Evolutionary conservation across 2,797 vertebrate genomes (phyloP), one percentile per base, ranked within the genome.

Genomic region (Anabacerthia variegaticeps): DNA sequence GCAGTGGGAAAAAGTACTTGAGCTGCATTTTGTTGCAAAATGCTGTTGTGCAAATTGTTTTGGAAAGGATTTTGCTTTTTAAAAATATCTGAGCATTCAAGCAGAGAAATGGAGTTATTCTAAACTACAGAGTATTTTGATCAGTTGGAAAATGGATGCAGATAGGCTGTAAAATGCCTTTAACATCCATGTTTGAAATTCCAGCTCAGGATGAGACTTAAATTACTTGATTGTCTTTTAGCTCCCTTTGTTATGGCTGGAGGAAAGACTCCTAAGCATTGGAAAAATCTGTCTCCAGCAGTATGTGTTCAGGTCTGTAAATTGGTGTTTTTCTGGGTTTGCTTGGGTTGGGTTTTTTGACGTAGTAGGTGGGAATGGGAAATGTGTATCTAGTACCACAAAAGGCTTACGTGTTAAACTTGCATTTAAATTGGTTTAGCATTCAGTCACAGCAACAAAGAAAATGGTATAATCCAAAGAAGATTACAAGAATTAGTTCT

Each of bases 1-100:
- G 48, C 92, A 83, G 62, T 95, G 92, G 83, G 46, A 80, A 85
- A 89, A 85, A 83, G 15, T 72, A 82, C 54, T 93, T 93, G 5
- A 83, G 65, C 68, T 84, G 51, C 30, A 19, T 46, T 91, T 81
- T 67, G 20, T 66, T 88, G 77, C 67, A 85, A 91, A 91, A 88
- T 3, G 28, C 52, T 85, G 15, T 85, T 72, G 19, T 69, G 71
- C 32, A 89, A 92, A 92, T 85, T 86, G 26, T 66, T 89, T 79
- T 69, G 46, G 24, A 78, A 85, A 85, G 72, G 37, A 16, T 88
- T 92, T 85, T 54, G 22, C 14, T 62, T 88, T 79, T 73, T 36
- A 3, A 30, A 72, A 66, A 55, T 66, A n/a, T 8, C 37, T 65
- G 23, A 79, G 48, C 51, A n/a, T 69, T 19, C 41, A 71, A 51